Percentiles rank a stretch among this genome's conserved stretches.
Conservation (phyloP, 2,113 vertebrate genomes). For the Pluvialis apricaria region DNA sequence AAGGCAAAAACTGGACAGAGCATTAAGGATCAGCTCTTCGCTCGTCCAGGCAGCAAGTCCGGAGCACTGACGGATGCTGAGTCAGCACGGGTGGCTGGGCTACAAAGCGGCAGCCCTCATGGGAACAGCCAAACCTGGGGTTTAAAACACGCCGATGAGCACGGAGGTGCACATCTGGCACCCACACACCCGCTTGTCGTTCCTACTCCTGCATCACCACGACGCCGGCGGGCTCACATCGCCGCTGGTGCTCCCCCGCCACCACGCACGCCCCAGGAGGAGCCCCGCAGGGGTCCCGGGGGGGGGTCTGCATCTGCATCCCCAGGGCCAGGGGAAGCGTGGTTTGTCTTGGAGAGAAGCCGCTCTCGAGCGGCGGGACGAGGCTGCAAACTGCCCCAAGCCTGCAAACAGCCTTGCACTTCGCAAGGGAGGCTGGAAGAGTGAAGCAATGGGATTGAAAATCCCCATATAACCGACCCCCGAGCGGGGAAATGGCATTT, state of each 20-base stretch:
- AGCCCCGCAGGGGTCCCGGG: not conserved
- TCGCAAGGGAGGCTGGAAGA: not conserved
- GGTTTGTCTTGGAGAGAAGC: not conserved
- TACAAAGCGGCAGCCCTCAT: not conserved
- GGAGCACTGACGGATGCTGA: not conserved
- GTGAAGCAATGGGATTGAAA: not conserved
- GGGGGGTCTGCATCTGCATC: not conserved
- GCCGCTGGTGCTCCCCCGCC: accelerated
- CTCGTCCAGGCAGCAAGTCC: not conserved
- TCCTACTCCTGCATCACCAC: not conserved
- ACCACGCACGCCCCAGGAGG: accelerated
- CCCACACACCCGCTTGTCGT: accelerated
- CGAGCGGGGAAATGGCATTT: not conserved
- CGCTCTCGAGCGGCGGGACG: not conserved
- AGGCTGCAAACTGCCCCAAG: not conserved
- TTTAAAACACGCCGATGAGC: not conserved
- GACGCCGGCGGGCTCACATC: not conserved
- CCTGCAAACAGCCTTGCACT: not conserved
- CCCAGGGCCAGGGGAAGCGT: not conserved
- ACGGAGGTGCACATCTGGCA: not conserved
- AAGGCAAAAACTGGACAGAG: constrained; percentile 38
- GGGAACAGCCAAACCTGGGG: not conserved
- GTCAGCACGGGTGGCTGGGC: not conserved
- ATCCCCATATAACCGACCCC: accelerated
- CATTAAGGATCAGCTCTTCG: constrained; percentile 4